Evolutionary conservation across 2,113 vertebrate genomes (phyloP).

Genomic region (Perca fluviatilis): DNA sequence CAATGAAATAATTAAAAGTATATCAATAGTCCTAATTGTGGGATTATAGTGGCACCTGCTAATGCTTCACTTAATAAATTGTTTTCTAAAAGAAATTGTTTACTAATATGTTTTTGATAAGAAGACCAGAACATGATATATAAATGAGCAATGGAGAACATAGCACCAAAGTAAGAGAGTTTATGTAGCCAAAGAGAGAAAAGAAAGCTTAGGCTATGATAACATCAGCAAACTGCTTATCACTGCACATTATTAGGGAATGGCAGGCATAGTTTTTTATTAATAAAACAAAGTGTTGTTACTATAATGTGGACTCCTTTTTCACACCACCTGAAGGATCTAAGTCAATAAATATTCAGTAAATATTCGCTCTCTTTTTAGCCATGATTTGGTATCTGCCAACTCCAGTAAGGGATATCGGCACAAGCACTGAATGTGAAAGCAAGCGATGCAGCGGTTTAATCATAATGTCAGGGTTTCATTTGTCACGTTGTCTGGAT

Average conservation of each 20-base stretch:
- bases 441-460: neutral
- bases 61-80: neutral
- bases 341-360: neutral
- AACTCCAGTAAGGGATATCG: too few species aligned
- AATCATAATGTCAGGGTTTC: neutral
- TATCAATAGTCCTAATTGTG: neutral
- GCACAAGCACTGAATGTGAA: neutral
- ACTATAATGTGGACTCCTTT: neutral
- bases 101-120: slow-evolving; percentile 3
- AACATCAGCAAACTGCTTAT: neutral
- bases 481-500: neutral
- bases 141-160: neutral
- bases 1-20: slow-evolving; percentile 1
- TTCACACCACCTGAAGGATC: neutral
- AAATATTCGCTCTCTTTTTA: neutral
- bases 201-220: neutral
- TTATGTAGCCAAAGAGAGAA: neutral
- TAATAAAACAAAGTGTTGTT: neutral
- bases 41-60: neutral
- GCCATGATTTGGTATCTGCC: neutral
- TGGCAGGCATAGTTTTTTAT: neutral
- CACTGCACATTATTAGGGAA: neutral
- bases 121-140: neutral
- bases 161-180: neutral
- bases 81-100: slow-evolving; percentile 3